Base-by-base conservation (phyloP, 1,140 invertebrate species). In the Bombus sylvicola region DNA sequence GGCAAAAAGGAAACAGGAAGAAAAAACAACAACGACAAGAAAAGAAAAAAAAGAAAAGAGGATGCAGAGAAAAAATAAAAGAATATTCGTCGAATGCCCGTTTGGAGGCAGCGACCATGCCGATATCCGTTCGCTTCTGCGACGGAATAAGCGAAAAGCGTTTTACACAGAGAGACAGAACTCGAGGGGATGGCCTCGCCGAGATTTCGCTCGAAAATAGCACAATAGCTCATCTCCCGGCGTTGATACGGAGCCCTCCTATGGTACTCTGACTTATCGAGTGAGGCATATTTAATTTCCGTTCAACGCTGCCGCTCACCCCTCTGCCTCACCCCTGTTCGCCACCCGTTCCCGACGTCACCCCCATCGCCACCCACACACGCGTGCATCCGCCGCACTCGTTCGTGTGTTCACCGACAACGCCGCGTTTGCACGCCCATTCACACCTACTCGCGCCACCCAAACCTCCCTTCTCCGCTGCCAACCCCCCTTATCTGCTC, bases 211-310 rank as follows among this genome's bases (percentile, higher is more conserved):
- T 94, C 93, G 93, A 95, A 94, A 94, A 94, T 94, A 94, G 92
- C 93, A 95, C 94, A 95, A 95, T 95, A 95, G 94, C 94, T 95
- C 94, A 95, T 95, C 94, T 94, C 93, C 92, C 93, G 92, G 92
- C 91, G 91, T 94, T 93, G 93, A 94, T 94, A 94, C 91, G 93
- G 92, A 88, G 88, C 91, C 88, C 92, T 88, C 89, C 87, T 89
- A 88, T 91, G 89, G 89, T 89, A 88, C 93, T 88, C 92, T 93
- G 93, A 95, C 94, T 95, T 95, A 95, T 95, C 94, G 94, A 94
- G 93, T 92, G 92, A 94, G 94, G 94, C 94, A 95, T 95, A 95
- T 95, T 95, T 95, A 95, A 95, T 95, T 95, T 95, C 95, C 95
- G 95, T 93, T 94, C 91, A 92, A 93, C 92, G 88, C 73, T 78